phyloP scores from a whole-genome alignment of 2,888 invertebrate species.

The Chymomyza amoena region DNA sequence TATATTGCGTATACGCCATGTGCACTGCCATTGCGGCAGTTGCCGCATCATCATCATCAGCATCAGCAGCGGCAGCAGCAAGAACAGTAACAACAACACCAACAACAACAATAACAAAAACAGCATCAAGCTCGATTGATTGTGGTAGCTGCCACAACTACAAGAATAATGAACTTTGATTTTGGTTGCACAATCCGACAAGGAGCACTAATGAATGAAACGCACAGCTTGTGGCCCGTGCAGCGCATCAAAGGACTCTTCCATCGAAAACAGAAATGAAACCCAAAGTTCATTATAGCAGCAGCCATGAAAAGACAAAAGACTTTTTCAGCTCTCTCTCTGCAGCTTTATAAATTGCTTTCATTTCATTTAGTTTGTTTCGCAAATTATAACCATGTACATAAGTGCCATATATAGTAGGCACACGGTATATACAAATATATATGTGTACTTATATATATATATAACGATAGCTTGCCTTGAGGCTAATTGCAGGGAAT shows the following conservation, averaged over 20 bases:
- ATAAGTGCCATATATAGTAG: not conserved
- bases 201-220: not conserved
- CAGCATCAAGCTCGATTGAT: slow-evolving; percentile 13
- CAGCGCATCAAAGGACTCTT: not conserved
- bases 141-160: slow-evolving; percentile 44
- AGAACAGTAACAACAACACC: not conserved
- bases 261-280: not conserved
- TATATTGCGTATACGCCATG: slow-evolving; percentile 62
- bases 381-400: not conserved
- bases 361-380: not conserved
- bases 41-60: not conserved
- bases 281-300: not conserved
- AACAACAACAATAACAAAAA: not conserved
- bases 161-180: slow-evolving; percentile 58
- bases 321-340: not conserved
- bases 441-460: not conserved
- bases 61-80: not conserved
- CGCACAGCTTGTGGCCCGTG: slow-evolving; percentile 7
- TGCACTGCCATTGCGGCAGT: slow-evolving; percentile 5
- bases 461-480: not conserved
- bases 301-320: not conserved
- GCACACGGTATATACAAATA: not conserved
- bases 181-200: slow-evolving; percentile 13
- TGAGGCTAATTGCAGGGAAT: not conserved
- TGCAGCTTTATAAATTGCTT: not conserved